These are phyloP conservation scores for Periophthalmodon schlosseri DNA, from an alignment of 2,113 vertebrate species.

Conservation along the genomic window DNA sequence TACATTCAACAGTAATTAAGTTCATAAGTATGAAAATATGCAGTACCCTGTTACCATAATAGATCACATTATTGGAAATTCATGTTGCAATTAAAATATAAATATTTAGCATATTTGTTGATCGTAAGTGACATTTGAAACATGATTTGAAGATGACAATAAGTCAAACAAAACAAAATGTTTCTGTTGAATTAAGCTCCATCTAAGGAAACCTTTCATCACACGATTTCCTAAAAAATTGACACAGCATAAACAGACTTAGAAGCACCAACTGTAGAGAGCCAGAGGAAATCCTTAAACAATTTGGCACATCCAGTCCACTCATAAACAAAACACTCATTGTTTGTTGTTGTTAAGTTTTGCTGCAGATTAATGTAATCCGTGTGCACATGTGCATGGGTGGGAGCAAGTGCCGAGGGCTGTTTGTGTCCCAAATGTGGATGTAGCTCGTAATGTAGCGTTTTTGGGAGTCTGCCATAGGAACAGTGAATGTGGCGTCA, in stretches of 20 bases:
- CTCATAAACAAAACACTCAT: constrained; percentile 72
- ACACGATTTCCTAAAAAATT: constrained; percentile 45
- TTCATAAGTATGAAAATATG: constrained; percentile 6
- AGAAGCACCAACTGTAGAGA: constrained; percentile 39
- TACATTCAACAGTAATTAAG: neutral
- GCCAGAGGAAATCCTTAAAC: constrained; percentile 72
- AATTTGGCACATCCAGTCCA: constrained; percentile 71
- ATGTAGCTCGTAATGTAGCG: constrained; percentile 33
- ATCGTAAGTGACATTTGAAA: constrained; percentile 22
- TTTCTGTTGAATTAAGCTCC: constrained; percentile 24
- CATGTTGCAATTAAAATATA: constrained; percentile 32
- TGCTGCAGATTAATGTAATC: constrained; percentile 72
- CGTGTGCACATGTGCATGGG: constrained; percentile 55
- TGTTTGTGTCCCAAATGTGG: constrained; percentile 46
- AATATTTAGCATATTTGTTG: constrained; percentile 1
- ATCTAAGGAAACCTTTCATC: constrained; percentile 35
- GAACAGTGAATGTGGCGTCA: constrained; percentile 30
- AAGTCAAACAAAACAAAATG: neutral
- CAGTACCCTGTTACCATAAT: neutral
- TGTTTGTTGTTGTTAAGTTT: constrained; percentile 78
- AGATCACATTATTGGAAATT: constrained; percentile 17
- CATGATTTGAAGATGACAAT: constrained; percentile 28
- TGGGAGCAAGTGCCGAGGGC: constrained; percentile 31
- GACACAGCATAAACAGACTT: constrained; percentile 51
- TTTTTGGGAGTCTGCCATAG: constrained; percentile 51